Evolutionary conservation across 2,888 invertebrate genomes (phyloP).

Genomic region (Nematopogon swammerdamellus): DNA sequence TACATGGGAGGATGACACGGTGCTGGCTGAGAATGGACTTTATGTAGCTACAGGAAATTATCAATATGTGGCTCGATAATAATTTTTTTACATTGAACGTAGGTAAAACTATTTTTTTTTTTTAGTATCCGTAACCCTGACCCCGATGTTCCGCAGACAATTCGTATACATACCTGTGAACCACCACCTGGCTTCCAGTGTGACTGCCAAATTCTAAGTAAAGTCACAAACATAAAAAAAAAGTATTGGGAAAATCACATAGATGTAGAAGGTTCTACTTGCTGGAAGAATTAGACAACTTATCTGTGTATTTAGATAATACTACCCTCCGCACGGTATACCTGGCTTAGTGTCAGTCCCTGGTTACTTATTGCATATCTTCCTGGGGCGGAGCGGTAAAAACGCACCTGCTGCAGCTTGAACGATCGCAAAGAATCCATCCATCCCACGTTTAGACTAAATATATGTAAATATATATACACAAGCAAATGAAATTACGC

Average conservation of each 20-base stretch:
- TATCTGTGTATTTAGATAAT: not conserved
- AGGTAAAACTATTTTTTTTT: not conserved
- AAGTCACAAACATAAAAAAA: not conserved
- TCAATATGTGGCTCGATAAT: constrained; percentile 1
- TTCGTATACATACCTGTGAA: not conserved
- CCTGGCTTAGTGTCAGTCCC: constrained; percentile 1
- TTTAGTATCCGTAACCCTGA: not conserved
- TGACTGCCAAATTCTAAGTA: not conserved
- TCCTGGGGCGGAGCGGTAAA: no score
- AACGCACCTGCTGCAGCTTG: no score
- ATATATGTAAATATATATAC: no score
- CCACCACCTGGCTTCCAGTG: not conserved
- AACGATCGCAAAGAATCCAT: no score
- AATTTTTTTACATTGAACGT: constrained; percentile 1
- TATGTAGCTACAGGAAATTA: no score
- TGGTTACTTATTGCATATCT: not conserved
- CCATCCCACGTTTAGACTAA: no score
- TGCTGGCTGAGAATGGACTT: not conserved
- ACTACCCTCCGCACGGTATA: constrained; percentile 1
- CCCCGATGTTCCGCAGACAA: not conserved
- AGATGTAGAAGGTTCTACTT: not conserved
- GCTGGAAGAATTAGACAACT: not conserved
- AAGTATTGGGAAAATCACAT: not conserved
- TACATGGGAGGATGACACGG: not conserved
- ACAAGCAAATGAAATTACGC: no score